Base-by-base conservation (phyloP, 2,113 vertebrate species). In the Taxidea taxus region DNA sequence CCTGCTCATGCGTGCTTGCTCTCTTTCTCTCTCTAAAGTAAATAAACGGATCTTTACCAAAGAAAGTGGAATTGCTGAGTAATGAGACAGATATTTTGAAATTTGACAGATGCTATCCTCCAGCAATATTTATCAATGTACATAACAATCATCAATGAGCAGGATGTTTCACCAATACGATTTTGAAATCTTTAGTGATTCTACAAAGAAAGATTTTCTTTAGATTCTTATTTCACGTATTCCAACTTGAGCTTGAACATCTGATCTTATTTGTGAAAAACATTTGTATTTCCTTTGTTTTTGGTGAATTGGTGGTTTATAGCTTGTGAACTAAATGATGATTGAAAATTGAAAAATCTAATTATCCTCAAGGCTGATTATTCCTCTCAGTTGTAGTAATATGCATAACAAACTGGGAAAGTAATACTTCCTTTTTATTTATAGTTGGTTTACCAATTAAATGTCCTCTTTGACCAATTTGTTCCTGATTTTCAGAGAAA, bases 401-500 rank as follows among this genome's bases (percentile, higher is more conserved):
- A 42, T 37, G 14, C 37, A 34, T 86, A 39, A 77, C 88, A 92
- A 86, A 87, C 42, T 25, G 51, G 39, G 64, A 86, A 90, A 93
- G 14, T 64, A 20, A 20, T 83, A 70, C 62, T 89, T 20, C 51
- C 64, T 18, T 87, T 95, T 25, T 47, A 18, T 64, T 80, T 92
- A 72, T 51, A 87, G 77, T 80, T 77, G 31, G 37, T 66, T 92
- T 92, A 85, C 68, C 81, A 95, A 49, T 75, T 77, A 94, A 83
- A 82, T 60, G 23, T 72, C 21, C 58, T 54, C 72, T 49, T 82
- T 95, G 60, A n/a, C 70, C 9, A 44, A 29, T 81, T 90, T 7
- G 84, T 94, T 97, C 96, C 80, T 84, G 56, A 80, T 51, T 29
- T 75, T 94, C 86, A 91, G 83, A 90, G 74, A 82, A 74, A 68